A percentile compares a stretch with the other conserved stretches of the same genome.
Evolutionary conservation across 2,797 vertebrate species (phyloP).

Genomic region (Orientallactaga sibirica): DNA sequence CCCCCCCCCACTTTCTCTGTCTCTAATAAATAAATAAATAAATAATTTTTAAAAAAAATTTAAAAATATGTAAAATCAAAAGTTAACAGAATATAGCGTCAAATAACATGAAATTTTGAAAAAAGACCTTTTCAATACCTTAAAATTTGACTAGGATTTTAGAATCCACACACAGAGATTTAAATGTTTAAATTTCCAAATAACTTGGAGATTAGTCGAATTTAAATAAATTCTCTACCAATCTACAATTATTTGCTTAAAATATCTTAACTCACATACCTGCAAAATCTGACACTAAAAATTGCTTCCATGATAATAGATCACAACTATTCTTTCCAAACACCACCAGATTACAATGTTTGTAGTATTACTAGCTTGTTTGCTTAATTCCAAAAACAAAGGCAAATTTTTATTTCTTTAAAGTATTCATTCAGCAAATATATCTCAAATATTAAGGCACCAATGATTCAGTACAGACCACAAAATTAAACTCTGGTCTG

Average conservation of each 20-base stretch:
- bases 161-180: neutral
- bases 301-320: conserved; percentile 35
- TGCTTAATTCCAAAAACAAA: conserved; percentile 28
- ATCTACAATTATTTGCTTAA: conserved; percentile 54
- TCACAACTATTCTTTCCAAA: conserved; percentile 43
- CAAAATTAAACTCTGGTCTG: conserved; percentile 20
- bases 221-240: conserved; percentile 48
- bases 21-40: too few species aligned
- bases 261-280: conserved; percentile 25
- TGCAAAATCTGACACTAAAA: conserved; percentile 57
- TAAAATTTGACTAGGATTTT: conserved; percentile 31
- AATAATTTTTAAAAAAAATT: too few species aligned
- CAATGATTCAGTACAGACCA: neutral
- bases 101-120: conserved; percentile 13
- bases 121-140: neutral
- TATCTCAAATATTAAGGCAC: neutral
- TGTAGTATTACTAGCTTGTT: neutral
- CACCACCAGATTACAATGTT: neutral
- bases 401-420: conserved; percentile 18
- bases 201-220: neutral
- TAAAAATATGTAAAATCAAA: neutral
- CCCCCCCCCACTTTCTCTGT: too few species aligned
- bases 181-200: conserved; percentile 41
- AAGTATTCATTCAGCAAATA: conserved; percentile 2
- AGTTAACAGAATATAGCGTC: neutral